Base-by-base conservation (phyloP, 2,113 vertebrate genomes). In the Cryptoleucopteryx plumbea region DNA sequence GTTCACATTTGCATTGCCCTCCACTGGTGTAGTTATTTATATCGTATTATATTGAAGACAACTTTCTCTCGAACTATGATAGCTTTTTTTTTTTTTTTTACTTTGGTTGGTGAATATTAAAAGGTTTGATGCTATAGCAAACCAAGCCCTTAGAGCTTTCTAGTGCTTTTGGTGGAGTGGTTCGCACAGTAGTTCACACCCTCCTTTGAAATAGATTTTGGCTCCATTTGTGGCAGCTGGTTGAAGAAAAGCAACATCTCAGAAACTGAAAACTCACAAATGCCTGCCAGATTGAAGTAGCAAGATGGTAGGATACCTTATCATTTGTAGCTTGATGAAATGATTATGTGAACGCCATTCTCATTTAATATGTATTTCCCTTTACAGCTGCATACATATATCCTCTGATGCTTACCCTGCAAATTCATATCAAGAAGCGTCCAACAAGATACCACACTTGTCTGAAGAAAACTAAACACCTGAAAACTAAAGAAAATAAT, bases 121-220 rank as follows among this genome's bases (percentile, higher is more conserved):
- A 90, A 93, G 7, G 63, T 75, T 96, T 70, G 20, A 70, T 78
- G 38, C 58, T 79, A 67, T 22, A 70, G 63, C n/a, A 80, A 92
- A 75, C 40, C 16, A 52, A 90, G 14, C n/a, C 59, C 67, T 78
- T 62, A 47, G 47, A 92, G 88, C 50, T 93, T 90, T 70, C 45
- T 65, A 67, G 29, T 67, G 77, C 68, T 72, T 95, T 67, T 78
- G 80, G 45, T 92, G 52, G 40, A 86, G 61, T 34, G 79, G 31
- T 93, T 96, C 86, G 73, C 88, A 88, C 50, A 86, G 52, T 48
- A 71, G 87, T 94, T 96, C 63, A 62, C 93, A 77, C 72, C 71
- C 67, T 75, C 50, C 62, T 88, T 93, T 90, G 79, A 94, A 95
- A 86, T 8, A 81, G 63, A 86, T 81, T 95, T 73, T 97, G 88